Conservation (phyloP, 2,888 invertebrate species). For the Apoda limacodes region DNA sequence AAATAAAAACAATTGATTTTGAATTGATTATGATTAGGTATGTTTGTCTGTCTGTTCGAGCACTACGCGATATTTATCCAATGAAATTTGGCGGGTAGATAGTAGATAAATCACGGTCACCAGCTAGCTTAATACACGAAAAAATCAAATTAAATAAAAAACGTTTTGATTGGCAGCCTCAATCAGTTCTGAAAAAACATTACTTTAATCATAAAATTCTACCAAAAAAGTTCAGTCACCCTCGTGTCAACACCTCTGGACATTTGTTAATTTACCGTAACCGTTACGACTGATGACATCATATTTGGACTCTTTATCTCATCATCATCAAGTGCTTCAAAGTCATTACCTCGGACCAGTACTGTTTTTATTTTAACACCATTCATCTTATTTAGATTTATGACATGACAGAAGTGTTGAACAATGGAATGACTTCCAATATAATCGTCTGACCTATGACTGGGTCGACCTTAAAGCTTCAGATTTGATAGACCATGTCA, state of each 20-base stretch:
- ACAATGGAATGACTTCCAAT: constrained; percentile 42
- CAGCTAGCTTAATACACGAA: too few relatives aligned
- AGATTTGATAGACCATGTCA: constrained; percentile 35
- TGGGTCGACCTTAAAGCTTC: constrained; percentile 32
- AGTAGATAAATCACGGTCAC: too few relatives aligned
- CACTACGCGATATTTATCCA: too few relatives aligned
- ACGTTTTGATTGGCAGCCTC: too few relatives aligned
- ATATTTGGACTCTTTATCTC: constrained; percentile 26
- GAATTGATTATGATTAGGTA: too few relatives aligned
- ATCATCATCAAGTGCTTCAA: constrained; percentile 28
- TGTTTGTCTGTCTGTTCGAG: too few relatives aligned
- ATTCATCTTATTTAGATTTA: constrained; percentile 39
- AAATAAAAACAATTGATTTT: too few relatives aligned
- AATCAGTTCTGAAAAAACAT: too few relatives aligned
- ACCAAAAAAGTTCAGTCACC: constrained; percentile 27
- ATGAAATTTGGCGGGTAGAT: too few relatives aligned
- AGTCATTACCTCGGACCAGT: constrained; percentile 31
- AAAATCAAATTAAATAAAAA: too few relatives aligned
- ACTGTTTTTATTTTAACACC: constrained; percentile 22
- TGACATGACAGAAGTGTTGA: constrained; percentile 29
- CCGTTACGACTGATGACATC: constrained; percentile 27
- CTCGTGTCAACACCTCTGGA: constrained; percentile 16
- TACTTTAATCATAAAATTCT: too few relatives aligned
- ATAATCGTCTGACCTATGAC: constrained; percentile 50
- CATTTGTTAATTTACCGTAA: constrained; percentile 1